Evolutionary conservation across 2,888 invertebrate genomes (phyloP).

Genomic region (Eilema sororculum): DNA sequence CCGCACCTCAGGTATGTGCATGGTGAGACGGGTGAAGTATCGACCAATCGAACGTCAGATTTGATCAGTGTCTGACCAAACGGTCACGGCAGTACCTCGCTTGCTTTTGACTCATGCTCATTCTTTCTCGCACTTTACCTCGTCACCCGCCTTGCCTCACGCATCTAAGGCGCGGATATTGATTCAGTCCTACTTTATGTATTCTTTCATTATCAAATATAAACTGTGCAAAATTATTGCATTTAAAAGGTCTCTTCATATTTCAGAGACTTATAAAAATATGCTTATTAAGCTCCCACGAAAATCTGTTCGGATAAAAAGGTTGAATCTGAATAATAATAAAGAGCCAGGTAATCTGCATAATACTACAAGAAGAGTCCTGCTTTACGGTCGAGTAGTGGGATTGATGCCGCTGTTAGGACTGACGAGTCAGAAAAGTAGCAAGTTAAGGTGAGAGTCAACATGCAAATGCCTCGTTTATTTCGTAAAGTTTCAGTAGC

Average conservation of each 20-base stretch:
- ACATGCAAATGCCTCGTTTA: not conserved
- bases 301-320: not conserved
- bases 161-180: not conserved
- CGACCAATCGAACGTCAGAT: too few species aligned
- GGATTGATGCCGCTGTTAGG: conserved; percentile 64
- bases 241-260: not conserved
- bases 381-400: conserved; percentile 57
- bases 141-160: too few species aligned
- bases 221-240: not conserved
- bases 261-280: conserved; percentile 16
- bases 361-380: conserved; percentile 50
- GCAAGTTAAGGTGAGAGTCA: conserved; percentile 52
- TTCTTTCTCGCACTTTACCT: too few species aligned
- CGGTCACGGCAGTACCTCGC: too few species aligned
- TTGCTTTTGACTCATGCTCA: too few species aligned
- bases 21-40: too few species aligned
- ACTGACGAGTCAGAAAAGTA: conserved; percentile 44
- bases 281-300: not conserved
- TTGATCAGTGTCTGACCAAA: too few species aligned
- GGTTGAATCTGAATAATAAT: not conserved
- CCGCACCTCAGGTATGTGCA: too few species aligned
- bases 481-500: too few species aligned
- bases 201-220: not conserved
- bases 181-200: not conserved
- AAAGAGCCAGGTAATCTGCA: conserved; percentile 52